These are phyloP conservation scores for Neuroscelio doddi DNA, from an alignment of 2,888 invertebrate species.

Conservation along the genomic window DNA sequence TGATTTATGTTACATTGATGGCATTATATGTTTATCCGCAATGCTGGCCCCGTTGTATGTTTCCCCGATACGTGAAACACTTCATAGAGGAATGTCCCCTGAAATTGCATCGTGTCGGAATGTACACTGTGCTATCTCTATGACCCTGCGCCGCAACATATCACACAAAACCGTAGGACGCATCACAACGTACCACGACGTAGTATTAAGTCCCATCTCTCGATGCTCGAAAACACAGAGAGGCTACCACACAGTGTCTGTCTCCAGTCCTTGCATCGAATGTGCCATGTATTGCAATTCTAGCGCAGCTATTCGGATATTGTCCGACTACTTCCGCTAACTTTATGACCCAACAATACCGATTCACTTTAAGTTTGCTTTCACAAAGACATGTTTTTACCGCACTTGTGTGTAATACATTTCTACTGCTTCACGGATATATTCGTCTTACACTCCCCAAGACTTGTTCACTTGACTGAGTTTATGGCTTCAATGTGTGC, in stretches of 20 bases:
- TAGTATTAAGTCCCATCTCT: too few species aligned
- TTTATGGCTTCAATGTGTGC: slow-evolving; percentile 10
- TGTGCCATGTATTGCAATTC: slow-evolving; percentile 16
- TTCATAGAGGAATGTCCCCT: slow-evolving; percentile 2
- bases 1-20: slow-evolving; percentile 3
- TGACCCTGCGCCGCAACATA: too few species aligned
- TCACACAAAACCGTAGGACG: too few species aligned
- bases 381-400: slow-evolving; percentile 32
- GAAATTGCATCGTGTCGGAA: slow-evolving; percentile 11
- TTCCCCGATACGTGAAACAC: slow-evolving; percentile 1
- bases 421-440: slow-evolving; percentile 22
- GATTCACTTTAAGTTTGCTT: slow-evolving; percentile 28
- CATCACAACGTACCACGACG: too few species aligned
- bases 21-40: slow-evolving; percentile 1
- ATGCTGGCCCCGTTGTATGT: neutral
- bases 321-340: slow-evolving; percentile 34
- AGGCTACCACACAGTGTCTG: too few species aligned
- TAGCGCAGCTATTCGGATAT: slow-evolving; percentile 26
- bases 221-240: too few species aligned
- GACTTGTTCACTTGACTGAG: slow-evolving; percentile 20
- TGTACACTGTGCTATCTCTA: neutral
- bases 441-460: slow-evolving; percentile 6
- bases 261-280: too few species aligned
- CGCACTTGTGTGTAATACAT: slow-evolving; percentile 21
- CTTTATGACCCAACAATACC: slow-evolving; percentile 34